Conservation (phyloP, 2,797 vertebrate genomes). For the Sebastes itinus region DNA sequence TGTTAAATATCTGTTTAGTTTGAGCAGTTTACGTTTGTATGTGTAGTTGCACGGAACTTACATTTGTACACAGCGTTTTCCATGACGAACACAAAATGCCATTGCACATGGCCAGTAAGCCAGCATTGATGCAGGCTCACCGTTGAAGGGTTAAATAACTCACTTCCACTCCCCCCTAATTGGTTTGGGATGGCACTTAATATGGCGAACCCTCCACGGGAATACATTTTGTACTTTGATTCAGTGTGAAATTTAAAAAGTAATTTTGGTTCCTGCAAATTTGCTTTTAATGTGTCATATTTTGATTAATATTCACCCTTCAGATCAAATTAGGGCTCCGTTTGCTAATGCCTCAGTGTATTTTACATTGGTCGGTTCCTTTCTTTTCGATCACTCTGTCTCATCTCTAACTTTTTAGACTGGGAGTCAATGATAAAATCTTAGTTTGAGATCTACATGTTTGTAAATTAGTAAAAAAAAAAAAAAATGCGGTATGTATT, state of each 20-base stretch:
- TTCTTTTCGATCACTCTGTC: neutral
- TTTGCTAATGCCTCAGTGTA: neutral
- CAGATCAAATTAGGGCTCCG: neutral
- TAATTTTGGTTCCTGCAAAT: neutral
- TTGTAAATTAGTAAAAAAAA: neutral
- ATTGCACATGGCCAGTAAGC: no score
- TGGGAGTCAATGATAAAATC: neutral
- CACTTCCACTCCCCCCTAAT: no score
- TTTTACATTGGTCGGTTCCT: neutral
- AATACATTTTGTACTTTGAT: neutral
- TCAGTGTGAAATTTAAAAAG: neutral
- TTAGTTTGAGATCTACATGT: neutral
- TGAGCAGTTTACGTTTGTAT: no score
- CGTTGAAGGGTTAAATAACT: no score
- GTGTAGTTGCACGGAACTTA: no score
- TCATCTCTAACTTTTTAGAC: neutral
- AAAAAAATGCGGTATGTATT: no score
- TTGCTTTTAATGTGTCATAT: neutral
- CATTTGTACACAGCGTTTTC: no score
- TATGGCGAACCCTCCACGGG: no score
- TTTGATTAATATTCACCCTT: neutral
- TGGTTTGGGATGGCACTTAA: no score
- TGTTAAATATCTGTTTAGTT: no score
- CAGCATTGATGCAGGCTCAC: no score
- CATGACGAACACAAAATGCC: no score